Evolutionary conservation across 2,888 invertebrate species (phyloP), one percentile per base, ranked within the genome.

Genomic region (Melanostoma mellinum): DNA sequence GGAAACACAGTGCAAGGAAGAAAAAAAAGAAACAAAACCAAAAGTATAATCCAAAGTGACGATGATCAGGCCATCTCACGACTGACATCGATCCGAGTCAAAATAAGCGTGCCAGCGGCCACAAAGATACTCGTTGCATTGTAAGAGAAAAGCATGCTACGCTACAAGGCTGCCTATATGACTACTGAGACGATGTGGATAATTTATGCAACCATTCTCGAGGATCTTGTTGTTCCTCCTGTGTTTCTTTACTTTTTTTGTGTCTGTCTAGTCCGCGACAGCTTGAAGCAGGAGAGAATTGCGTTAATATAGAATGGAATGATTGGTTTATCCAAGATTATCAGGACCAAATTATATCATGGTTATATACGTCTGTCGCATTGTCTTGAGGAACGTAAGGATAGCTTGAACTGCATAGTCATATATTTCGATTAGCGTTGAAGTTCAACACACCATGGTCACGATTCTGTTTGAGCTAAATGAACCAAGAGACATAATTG

Each of bases 71-170:
- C 79, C 79, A 85, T 85, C 80, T 85, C 85, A 85, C 85, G 85
- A 85, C 79, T 80, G 80, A 85, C 85, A 85, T 85, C 85, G 85
- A 85, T 85, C 85, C 85, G 65, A 80, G 75, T 85, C 75, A 72
- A 80, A 85, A 85, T 85, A 85, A 85, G 85, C 85, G 85, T 85
- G 85, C 85, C 85, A 85, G 58, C 85, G 67, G 69, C 74, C 74
- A 65, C 55, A 58, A 48, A 74, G 63, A 71, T 75, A 74, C 61
- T 71, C 71, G 78, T 61, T 75, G 32, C 78, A 53, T 68, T 44
- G 68, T 58, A 72, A 35, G 20, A 32, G 36, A 40, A 2, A 35
- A 20, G 56, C 10, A 8, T n/a, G 10, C 40, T 33, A 20, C 48
- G 53, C 53, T 73, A 72, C 60, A 82, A 82, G 77, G 38, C 75